phyloP scores from a whole-genome alignment of 2,888 invertebrate species.

The Heteromurus nitidus region DNA sequence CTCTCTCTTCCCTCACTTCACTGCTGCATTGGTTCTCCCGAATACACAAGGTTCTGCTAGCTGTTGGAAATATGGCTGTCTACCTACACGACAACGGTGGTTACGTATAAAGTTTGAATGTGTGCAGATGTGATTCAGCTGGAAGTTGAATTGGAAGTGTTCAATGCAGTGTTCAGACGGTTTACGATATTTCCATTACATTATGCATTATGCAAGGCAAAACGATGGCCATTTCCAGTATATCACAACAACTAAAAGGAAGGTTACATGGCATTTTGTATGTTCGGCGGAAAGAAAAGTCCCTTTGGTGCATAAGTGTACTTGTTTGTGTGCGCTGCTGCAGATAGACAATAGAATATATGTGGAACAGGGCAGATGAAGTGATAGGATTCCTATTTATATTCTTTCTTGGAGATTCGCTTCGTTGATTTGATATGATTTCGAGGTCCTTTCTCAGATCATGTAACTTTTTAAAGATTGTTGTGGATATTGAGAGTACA shows the following conservation, averaged over 20 bases:
- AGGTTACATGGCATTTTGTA: slow-evolving; percentile 33
- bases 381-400: slow-evolving; percentile 1
- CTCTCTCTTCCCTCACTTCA: no score
- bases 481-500: no score
- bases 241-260: slow-evolving; percentile 6
- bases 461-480: no score
- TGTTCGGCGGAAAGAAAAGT: slow-evolving; percentile 39
- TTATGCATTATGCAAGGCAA: slow-evolving; percentile 29
- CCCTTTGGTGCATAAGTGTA: slow-evolving; percentile 23
- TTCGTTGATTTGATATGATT: slow-evolving; percentile 6
- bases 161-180: slow-evolving; percentile 52
- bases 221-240: slow-evolving; percentile 36
- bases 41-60: not conserved
- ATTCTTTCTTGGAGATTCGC: not conserved
- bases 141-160: slow-evolving; percentile 35
- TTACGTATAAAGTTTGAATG: slow-evolving; percentile 9
- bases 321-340: slow-evolving; percentile 1
- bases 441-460: no score
- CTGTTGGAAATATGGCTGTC: not conserved
- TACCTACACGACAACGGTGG: no score
- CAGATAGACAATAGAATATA: slow-evolving; percentile 1
- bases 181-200: slow-evolving; percentile 53
- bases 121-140: slow-evolving; percentile 18
- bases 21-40: no score
- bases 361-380: not conserved